Percentiles rank a stretch among this genome's conserved stretches.
Conservation (phyloP, 2,113 vertebrate genomes). For the Centropus bengalensis region DNA sequence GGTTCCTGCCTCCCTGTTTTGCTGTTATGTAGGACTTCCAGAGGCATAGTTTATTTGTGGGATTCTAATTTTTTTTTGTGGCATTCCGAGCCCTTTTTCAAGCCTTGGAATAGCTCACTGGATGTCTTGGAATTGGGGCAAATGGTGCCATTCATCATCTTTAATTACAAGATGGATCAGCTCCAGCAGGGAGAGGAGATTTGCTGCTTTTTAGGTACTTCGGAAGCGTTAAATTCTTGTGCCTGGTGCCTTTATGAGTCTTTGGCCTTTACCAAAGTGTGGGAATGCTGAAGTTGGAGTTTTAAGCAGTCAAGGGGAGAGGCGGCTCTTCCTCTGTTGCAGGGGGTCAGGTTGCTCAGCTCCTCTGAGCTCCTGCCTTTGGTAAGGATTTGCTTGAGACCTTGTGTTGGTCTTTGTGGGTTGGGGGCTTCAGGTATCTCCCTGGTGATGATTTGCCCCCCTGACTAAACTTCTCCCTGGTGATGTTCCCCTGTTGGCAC, state of each 20-base stretch:
- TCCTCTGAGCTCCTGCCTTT: background rate
- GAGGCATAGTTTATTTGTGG: background rate
- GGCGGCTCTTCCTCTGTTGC: too few species aligned
- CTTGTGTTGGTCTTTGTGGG: fast-evolving
- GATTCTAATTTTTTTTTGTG: background rate
- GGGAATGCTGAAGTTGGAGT: background rate
- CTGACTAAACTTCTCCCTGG: background rate
- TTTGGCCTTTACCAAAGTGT: background rate
- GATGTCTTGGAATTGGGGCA: background rate
- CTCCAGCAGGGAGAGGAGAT: background rate
- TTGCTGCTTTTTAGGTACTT: background rate
- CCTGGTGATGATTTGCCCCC: background rate
- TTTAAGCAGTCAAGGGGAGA: fast-evolving
- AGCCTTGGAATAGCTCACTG: background rate
- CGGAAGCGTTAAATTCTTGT: background rate
- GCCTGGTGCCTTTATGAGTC: background rate
- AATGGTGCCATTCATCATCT: background rate
- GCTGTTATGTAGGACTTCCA: background rate
- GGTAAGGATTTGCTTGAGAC: background rate
- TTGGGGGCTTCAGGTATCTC: background rate
- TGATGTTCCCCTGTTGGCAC: fast-evolving
- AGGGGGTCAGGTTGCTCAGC: background rate
- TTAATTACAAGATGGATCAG: background rate
- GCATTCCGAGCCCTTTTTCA: background rate
- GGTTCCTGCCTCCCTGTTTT: constrained; percentile 17